These are phyloP conservation scores for Tachyglossus aculeatus DNA, from an alignment of 2,797 vertebrate genomes.

Conservation along the genomic window DNA sequence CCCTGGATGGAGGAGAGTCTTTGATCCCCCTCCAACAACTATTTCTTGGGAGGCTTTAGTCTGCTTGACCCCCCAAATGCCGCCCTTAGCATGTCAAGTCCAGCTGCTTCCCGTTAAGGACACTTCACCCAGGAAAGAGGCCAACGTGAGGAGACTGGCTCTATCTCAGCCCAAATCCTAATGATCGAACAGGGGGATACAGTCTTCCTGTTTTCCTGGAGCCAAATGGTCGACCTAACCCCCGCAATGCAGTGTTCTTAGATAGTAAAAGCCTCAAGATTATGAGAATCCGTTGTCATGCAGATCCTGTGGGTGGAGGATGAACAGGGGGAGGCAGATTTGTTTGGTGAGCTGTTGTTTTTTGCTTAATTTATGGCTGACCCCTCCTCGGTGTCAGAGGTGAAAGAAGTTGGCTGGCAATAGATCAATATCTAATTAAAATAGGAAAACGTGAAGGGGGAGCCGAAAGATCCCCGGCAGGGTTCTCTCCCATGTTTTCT, in stretches of 20 bases:
- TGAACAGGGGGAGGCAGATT: no score
- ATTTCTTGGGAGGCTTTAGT: fast-evolving
- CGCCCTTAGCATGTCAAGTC: no score
- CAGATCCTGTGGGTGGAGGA: slow-evolving; percentile 35
- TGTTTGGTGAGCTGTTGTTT: slow-evolving; percentile 51
- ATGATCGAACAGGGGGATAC: slow-evolving; percentile 30
- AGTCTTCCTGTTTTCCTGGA: neutral
- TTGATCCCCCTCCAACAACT: no score
- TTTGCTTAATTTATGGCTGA: slow-evolving; percentile 53
- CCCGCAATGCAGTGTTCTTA: slow-evolving; percentile 34
- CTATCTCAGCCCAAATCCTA: slow-evolving; percentile 10
- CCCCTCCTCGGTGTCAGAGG: slow-evolving; percentile 34
- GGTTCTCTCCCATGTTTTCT: no score
- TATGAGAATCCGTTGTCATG: slow-evolving; percentile 58
- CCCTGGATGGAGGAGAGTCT: no score
- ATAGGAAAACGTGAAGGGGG: slow-evolving; percentile 37
- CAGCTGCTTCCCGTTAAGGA: neutral
- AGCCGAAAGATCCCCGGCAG: slow-evolving; percentile 39
- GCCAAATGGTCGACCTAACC: neutral
- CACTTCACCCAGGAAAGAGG: neutral
- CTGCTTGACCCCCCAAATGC: neutral
- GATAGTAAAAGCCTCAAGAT: slow-evolving; percentile 6
- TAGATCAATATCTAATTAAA: slow-evolving; percentile 73
- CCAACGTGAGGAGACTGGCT: neutral
- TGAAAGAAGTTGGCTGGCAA: slow-evolving; percentile 57